Conservation (phyloP, 2,113 vertebrate genomes). For the Scortum barcoo region DNA sequence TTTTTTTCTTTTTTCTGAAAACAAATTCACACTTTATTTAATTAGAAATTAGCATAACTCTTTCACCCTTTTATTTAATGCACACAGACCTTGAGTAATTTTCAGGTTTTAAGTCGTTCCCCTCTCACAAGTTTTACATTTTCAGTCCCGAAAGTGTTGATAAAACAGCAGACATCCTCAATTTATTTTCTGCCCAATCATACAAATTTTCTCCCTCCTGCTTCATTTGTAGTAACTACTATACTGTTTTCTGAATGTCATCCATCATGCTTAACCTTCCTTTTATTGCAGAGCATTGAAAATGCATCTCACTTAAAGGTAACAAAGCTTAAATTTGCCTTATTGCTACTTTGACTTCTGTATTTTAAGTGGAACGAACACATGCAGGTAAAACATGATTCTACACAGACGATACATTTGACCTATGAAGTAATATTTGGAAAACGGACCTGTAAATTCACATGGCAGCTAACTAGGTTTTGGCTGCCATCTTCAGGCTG, state of each 20-base stretch:
- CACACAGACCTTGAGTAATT: conserved; percentile 50
- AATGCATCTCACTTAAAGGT: conserved; percentile 74
- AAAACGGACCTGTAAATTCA: conserved; percentile 50
- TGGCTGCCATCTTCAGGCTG: conserved; percentile 88
- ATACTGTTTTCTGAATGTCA: conserved; percentile 53
- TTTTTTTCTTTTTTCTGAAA: conserved; percentile 60
- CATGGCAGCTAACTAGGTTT: conserved; percentile 78
- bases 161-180: conserved; percentile 49
- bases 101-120: conserved; percentile 31
- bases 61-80: conserved; percentile 62
- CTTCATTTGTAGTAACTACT: conserved; percentile 48
- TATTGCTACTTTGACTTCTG: conserved; percentile 53
- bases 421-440: conserved; percentile 79
- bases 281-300: conserved; percentile 49
- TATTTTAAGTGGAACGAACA: conserved; percentile 69
- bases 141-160: conserved; percentile 48
- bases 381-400: conserved; percentile 64
- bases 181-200: conserved; percentile 63
- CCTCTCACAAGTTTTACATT: conserved; percentile 49
- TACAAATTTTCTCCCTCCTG: conserved; percentile 40
- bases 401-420: conserved; percentile 65
- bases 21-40: conserved; percentile 67
- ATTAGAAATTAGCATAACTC: conserved; percentile 63
- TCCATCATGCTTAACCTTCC: conserved; percentile 68
- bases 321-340: conserved; percentile 65